Conservation (phyloP, 2,888 invertebrate genomes). For the Mimumesa dahlbomi region DNA sequence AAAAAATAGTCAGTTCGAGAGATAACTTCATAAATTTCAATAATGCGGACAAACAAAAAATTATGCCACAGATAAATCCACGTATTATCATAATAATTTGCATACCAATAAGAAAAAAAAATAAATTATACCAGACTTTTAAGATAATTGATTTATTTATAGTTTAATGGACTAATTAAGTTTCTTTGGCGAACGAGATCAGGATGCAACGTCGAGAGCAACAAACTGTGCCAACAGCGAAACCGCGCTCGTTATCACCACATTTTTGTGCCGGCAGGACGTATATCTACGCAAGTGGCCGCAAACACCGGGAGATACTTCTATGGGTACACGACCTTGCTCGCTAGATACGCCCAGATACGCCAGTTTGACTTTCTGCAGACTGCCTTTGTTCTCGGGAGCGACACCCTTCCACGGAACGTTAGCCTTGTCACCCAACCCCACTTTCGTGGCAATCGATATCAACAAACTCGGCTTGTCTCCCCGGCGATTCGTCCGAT, state of each 20-base stretch:
- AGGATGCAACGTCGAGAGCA: neutral
- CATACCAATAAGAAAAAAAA: too few relatives aligned
- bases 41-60: too few relatives aligned
- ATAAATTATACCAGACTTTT: too few relatives aligned
- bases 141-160: too few relatives aligned
- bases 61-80: too few relatives aligned
- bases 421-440: conserved; percentile 72
- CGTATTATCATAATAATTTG: too few relatives aligned
- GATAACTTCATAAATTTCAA: too few relatives aligned
- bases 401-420: conserved; percentile 66
- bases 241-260: conserved; percentile 27
- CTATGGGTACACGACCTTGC: conserved; percentile 60
- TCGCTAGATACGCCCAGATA: conserved; percentile 62
- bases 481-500: neutral
- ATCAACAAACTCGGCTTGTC: neutral
- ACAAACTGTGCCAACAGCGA: conserved; percentile 27
- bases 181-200: too few relatives aligned
- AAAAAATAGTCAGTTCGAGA: too few relatives aligned
- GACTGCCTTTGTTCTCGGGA: conserved; percentile 67
- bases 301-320: conserved; percentile 43
- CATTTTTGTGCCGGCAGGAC: conserved; percentile 42
- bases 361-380: conserved; percentile 63
- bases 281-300: conserved; percentile 6
- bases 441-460: conserved; percentile 44
- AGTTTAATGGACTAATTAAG: too few relatives aligned